Evolutionary conservation across 2,888 invertebrate species (phyloP).

Genomic region (Drosophila buzzatii): DNA sequence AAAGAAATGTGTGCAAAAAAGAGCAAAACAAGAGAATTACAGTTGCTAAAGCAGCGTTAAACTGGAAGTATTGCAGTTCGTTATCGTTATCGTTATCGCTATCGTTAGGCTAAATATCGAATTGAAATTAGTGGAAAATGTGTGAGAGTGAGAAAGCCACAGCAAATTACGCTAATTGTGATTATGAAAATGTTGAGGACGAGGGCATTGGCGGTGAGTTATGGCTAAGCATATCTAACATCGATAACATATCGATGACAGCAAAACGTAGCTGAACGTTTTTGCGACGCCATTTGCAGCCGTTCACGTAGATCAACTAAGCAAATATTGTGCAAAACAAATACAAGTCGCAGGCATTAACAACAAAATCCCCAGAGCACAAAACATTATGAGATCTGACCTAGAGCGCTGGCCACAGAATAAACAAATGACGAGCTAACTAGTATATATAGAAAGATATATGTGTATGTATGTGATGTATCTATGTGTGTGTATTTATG

Average conservation of each 20-base stretch:
- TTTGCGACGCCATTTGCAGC: slow-evolving; percentile 57
- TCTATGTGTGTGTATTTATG: slow-evolving; percentile 21
- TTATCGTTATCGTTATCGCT: slow-evolving; percentile 19
- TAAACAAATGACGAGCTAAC: slow-evolving; percentile 39
- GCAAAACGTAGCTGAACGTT: background rate
- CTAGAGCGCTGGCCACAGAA: slow-evolving; percentile 57
- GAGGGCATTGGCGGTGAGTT: slow-evolving; percentile 75
- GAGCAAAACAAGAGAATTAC: background rate
- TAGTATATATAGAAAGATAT: slow-evolving; percentile 11
- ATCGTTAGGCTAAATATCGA: slow-evolving; percentile 16
- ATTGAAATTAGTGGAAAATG: slow-evolving; percentile 28
- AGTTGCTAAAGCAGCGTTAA: slow-evolving; percentile 8
- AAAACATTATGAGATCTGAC: slow-evolving; percentile 52
- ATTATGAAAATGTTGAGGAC: slow-evolving; percentile 65
- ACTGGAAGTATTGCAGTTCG: slow-evolving; percentile 12
- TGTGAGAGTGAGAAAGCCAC: slow-evolving; percentile 28
- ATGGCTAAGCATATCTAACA: background rate
- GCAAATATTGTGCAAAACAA: slow-evolving; percentile 53
- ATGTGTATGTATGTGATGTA: background rate
- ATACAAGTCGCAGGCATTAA: slow-evolving; percentile 37
- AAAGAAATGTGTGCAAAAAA: slow-evolving; percentile 17
- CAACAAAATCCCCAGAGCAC: slow-evolving; percentile 29
- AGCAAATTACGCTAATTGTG: slow-evolving; percentile 28
- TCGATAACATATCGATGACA: slow-evolving; percentile 1
- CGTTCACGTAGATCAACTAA: slow-evolving; percentile 33